Conservation (phyloP, 2,113 vertebrate species). For the Gopherus flavomarginatus region DNA sequence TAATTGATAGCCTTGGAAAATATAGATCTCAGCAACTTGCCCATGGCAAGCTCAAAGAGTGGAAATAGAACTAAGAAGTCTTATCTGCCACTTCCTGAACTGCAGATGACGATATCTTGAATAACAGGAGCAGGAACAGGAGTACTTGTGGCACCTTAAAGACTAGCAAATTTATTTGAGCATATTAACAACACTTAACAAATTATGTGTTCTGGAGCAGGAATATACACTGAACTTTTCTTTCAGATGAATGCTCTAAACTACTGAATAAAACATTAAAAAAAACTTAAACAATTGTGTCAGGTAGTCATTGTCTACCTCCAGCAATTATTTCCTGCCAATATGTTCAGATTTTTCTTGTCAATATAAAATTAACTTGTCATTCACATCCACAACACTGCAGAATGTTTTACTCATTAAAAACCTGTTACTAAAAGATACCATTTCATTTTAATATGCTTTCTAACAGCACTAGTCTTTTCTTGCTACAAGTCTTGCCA, state of each 20-base stretch:
- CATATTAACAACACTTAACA: too few species aligned
- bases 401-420: not conserved
- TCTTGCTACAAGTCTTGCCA: not conserved
- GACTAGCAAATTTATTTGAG: too few species aligned
- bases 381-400: not conserved
- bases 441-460: not conserved
- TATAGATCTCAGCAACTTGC: not conserved
- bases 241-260: not conserved
- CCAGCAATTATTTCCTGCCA: not conserved
- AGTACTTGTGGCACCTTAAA: too few species aligned
- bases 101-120: not conserved
- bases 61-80: not conserved
- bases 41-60: not conserved
- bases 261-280: not conserved
- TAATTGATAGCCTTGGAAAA: not conserved
- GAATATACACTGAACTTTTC: not conserved
- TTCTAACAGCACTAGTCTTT: not conserved
- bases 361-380: not conserved
- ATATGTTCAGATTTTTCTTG: not conserved
- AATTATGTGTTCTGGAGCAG: not conserved
- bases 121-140: not conserved
- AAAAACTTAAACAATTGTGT: not conserved
- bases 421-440: not conserved
- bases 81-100: not conserved
- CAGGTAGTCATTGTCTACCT: not conserved